A percentile compares a stretch with the other conserved stretches of the same genome.
These are phyloP conservation scores for Tanypteryx hageni DNA, from an alignment of 2,888 invertebrate genomes.

Conservation along the genomic window DNA sequence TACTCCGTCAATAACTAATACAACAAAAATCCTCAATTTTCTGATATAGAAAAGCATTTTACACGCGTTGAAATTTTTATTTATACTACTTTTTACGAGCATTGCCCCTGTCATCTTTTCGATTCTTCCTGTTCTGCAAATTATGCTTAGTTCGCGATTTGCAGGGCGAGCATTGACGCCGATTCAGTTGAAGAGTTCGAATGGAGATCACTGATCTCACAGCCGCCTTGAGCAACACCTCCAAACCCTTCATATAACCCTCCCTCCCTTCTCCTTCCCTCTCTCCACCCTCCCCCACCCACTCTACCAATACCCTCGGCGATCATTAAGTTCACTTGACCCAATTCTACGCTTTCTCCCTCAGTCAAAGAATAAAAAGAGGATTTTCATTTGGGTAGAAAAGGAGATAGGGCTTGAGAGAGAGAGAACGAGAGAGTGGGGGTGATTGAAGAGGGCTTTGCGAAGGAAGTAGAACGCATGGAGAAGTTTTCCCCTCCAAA, in stretches of 20 bases:
- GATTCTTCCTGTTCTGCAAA: no score
- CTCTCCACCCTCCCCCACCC: not conserved
- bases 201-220: no score
- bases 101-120: no score
- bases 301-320: not conserved
- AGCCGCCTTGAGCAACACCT: not conserved
- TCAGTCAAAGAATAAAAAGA: not conserved
- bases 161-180: no score
- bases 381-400: not conserved
- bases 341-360: slow-evolving; percentile 55
- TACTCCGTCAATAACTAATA: no score
- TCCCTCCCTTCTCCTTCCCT: not conserved
- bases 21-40: no score
- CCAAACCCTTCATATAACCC: not conserved
- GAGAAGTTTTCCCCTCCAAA: not conserved
- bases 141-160: no score
- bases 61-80: no score
- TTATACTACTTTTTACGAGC: no score
- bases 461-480: not conserved
- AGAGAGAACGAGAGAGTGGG: not conserved
- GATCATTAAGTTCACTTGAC: slow-evolving; percentile 62
- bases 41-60: no score
- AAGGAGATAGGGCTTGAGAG: not conserved
- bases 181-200: no score
- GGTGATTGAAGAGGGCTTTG: not conserved